These are phyloP conservation scores for Myotis findleyi DNA, from an alignment of 2,797 vertebrate species.

Conservation along the genomic window DNA sequence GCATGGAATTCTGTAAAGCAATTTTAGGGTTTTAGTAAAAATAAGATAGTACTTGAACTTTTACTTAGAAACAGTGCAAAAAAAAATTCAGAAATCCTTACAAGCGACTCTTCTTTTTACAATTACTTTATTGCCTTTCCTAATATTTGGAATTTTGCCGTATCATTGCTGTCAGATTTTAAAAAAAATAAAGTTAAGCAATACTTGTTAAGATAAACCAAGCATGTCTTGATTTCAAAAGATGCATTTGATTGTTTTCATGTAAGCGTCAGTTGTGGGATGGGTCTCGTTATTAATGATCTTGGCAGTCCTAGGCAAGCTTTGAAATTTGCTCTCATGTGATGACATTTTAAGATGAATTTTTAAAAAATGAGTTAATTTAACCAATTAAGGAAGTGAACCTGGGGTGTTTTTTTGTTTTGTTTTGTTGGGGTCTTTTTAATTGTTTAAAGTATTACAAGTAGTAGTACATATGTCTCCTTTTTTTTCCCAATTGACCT, in stretches of 20 bases:
- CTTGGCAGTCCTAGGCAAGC: slow-evolving; percentile 49
- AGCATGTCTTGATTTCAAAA: slow-evolving; percentile 57
- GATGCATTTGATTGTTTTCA: slow-evolving; percentile 20
- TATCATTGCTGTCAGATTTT: slow-evolving; percentile 45
- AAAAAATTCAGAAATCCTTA: slow-evolving; percentile 21
- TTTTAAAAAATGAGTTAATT: slow-evolving; percentile 33
- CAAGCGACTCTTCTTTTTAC: slow-evolving; percentile 38
- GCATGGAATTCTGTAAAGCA: neutral
- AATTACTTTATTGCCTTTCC: slow-evolving; percentile 12
- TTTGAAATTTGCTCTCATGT: slow-evolving; percentile 37
- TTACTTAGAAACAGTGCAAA: neutral
- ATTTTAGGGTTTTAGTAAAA: neutral
- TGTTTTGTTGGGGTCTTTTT: no score
- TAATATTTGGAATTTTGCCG: slow-evolving; percentile 43
- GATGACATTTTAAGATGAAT: slow-evolving; percentile 61
- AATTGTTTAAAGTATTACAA: no score
- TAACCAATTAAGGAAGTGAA: slow-evolving; percentile 32
- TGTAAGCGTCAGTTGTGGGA: slow-evolving; percentile 42
- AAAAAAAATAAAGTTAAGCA: slow-evolving; percentile 38
- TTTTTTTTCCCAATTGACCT: no score
- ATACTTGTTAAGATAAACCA: slow-evolving; percentile 27
- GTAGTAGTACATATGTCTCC: no score
- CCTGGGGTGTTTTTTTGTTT: no score
- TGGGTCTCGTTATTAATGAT: slow-evolving; percentile 17
- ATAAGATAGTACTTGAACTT: neutral